Evolutionary conservation across 2,888 invertebrate species (phyloP), one percentile per base, ranked within the genome.

Genomic region (Himalopsyche kuldschensis): DNA sequence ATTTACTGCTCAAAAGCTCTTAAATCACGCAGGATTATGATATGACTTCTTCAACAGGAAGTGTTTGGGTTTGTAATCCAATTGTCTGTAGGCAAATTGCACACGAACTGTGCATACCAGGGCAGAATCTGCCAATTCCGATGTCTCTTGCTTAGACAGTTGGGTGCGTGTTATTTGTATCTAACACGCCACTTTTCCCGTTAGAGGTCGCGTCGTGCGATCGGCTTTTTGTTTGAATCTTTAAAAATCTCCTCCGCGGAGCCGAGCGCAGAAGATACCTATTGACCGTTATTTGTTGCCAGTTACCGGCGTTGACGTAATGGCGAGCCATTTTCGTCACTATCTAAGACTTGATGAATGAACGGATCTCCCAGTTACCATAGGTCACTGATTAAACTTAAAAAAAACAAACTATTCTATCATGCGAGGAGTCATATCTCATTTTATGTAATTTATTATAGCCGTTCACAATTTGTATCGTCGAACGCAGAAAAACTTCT

Each of bases 121-220:
- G 69, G 10, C 69, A 69, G 69, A 69, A 27, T 69, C 69, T 69
- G 69, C 69, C 69, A 69, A 69, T 69, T 69, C 69, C 69, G 27
- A 69, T 69, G 69, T 69, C 69, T 69, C 69, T 69, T 69, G 69
- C 69, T 69, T 3, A 69, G 69, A 69, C 69, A 69, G 69, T 27
- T 69, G 69, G 69, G 69, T 69, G 69, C 69, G 69, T 69, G 69
- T 69, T 69, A 69, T 69, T 69, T 69, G 69, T 69, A 69, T 69
- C 69, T 69, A 69, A 69, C 69, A 69, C 69, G 69, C 69, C 27
- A 69, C 69, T 69, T 69, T 69, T 69, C 69, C 69, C 69, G 69
- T 69, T 69, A 69, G 69, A 69, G 69, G 69, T 69, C 69, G 69
- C 27, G 30, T 69, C 69, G 69, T 69, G 69, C 69, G 69, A 69